Evolutionary conservation across 2,113 vertebrate species (phyloP), one percentile per base, ranked within the genome.

Genomic region (Protomyctophum bolini): DNA sequence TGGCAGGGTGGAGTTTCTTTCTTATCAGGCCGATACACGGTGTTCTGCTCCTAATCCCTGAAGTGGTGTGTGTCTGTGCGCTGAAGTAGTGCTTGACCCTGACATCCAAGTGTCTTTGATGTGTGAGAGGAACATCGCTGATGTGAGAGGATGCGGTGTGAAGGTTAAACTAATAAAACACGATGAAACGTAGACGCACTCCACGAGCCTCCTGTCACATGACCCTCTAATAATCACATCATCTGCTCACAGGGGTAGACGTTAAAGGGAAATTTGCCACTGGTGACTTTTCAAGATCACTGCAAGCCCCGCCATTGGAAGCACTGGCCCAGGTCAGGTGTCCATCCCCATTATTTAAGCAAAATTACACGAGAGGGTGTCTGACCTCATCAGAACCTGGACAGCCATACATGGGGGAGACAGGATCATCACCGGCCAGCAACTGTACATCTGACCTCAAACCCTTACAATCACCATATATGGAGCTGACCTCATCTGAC

Each of bases 101-200:
- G 81, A 82, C 62, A 6, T 79, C 82, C 54, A 68, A 9, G 47
- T 75, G 56, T 80, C 77, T 84, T 84, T 82, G 67, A 77, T 72
- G 75, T 69, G 68, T 11, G 28, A 66, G 61, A 15, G 60, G 60
- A 68, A 28, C 50, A 52, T 68, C 61, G 57, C 15, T 21, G 54
- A 59, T 68, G 15, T 2, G 57, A 49, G 62, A 79, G 70, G 50
- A 70, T 62, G 68, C 21, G 1, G 46, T 73, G 70, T 51, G 61
- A 67, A 72, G 66, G 46, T 81, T 71, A 76, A 58, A 58, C 56
- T 80, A 82, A 70, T 50, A 69, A 73, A 49, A 50, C 59, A 29
- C 70, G 69, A 56, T 33, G 51, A 21, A 10, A 11, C 41, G 11
- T 28, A 11, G 48, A 52, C 28, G 33, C 80, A 55, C 29, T 10